Percentiles rank a stretch among this genome's conserved stretches.
Conservation (phyloP, 1,140 invertebrate genomes). For the Monochamus saltuarius region DNA sequence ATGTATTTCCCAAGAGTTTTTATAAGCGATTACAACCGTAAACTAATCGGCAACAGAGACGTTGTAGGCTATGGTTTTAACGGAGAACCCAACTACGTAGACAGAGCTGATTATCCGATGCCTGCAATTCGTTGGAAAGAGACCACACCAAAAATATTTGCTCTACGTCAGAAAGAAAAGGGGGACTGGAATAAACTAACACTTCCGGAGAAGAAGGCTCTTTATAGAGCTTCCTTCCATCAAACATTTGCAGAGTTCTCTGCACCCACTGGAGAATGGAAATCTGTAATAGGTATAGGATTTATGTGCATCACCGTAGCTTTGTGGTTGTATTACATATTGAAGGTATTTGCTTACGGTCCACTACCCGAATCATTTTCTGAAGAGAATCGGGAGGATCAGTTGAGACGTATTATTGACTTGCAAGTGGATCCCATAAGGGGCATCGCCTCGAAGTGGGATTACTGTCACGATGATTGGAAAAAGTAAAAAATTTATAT, state of each 20-base stretch:
- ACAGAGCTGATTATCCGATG: conserved; percentile 76
- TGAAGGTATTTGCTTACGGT: conserved; percentile 11
- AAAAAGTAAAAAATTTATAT: conserved; percentile 50
- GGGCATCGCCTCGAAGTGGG: conserved; percentile 68
- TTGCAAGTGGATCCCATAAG: conserved; percentile 74
- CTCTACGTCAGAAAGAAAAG: conserved; percentile 86
- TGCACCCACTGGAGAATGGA: conserved; percentile 87
- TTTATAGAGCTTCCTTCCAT: conserved; percentile 92
- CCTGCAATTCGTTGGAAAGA: conserved; percentile 85
- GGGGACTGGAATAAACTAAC: conserved; percentile 91
- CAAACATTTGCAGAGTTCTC: conserved; percentile 88
- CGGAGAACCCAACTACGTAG: conserved; percentile 76
- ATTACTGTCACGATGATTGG: conserved; percentile 68
- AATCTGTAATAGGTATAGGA: conserved; percentile 62
- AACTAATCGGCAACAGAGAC: conserved; percentile 77
- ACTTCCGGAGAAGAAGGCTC: conserved; percentile 86
- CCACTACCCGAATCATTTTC: conserved; percentile 65
- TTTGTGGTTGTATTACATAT: conserved; percentile 24
- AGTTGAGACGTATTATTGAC: conserved; percentile 75
- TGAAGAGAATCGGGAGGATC: conserved; percentile 70
- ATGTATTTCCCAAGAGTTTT: too few species aligned
- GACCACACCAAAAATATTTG: conserved; percentile 61
- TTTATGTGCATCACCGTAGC: conserved; percentile 11
- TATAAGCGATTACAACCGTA: conserved; percentile 26
- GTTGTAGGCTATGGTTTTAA: conserved; percentile 87